These are phyloP conservation scores for Castor canadensis DNA, from an alignment of 2,113 vertebrate species.

Conservation along the genomic window DNA sequence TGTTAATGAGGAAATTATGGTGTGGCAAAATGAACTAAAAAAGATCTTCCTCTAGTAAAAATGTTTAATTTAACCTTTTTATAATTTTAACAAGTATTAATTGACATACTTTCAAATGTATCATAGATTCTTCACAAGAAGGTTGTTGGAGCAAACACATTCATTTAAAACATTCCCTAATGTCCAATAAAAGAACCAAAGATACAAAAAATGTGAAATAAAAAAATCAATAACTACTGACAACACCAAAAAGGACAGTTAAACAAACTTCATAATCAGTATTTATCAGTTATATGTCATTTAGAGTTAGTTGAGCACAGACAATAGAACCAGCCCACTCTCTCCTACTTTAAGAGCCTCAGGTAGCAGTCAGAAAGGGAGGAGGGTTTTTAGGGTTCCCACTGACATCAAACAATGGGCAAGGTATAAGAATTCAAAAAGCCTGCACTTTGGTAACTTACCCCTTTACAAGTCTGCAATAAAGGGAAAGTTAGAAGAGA, in stretches of 20 bases:
- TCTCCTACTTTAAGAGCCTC: background rate
- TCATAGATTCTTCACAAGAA: background rate
- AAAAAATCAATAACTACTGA: background rate
- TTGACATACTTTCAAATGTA: slow-evolving; percentile 7
- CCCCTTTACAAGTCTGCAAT: background rate
- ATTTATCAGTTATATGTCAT: background rate
- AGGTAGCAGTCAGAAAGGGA: background rate
- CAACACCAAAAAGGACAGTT: background rate
- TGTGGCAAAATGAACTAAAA: background rate
- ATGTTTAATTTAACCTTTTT: background rate
- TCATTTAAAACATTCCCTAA: slow-evolving; percentile 10
- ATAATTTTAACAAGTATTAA: slow-evolving; percentile 11
- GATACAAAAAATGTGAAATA: background rate
- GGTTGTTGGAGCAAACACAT: background rate
- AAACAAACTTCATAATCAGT: background rate
- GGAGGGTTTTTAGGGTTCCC: background rate
- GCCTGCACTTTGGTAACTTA: background rate
- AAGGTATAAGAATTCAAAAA: background rate
- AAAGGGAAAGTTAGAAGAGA: background rate
- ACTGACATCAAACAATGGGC: background rate
- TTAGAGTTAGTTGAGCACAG: background rate
- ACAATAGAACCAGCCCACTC: background rate
- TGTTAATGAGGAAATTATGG: slow-evolving; percentile 2
- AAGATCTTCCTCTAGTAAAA: background rate
- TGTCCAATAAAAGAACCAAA: background rate